A percentile compares a stretch with the other conserved stretches of the same genome.
These are phyloP conservation scores for Cryptus viduatorius DNA, from an alignment of 2,888 invertebrate species.

Conservation along the genomic window DNA sequence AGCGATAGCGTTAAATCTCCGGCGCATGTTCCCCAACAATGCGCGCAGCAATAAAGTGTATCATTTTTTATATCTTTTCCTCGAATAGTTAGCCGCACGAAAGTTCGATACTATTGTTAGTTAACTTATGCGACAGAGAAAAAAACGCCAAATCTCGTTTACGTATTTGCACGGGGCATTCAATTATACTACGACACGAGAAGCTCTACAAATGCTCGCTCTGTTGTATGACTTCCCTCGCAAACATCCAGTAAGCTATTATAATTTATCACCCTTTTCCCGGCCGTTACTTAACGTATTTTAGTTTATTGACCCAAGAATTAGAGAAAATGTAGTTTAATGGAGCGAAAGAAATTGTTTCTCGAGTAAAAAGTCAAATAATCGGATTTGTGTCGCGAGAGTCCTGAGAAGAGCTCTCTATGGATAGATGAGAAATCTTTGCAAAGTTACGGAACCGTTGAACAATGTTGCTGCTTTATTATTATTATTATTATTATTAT, in stretches of 20 bases:
- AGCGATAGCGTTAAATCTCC: background rate
- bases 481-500: background rate
- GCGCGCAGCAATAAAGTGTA: background rate
- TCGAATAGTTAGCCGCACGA: background rate
- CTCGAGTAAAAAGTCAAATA: background rate
- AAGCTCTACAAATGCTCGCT: conserved; percentile 80
- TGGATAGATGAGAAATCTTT: background rate
- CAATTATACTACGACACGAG: conserved; percentile 67
- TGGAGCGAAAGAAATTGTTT: background rate
- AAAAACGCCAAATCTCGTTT: conserved; percentile 2
- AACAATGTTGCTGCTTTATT: background rate
- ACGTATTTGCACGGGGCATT: conserved; percentile 60
- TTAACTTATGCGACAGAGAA: background rate
- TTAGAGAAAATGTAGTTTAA: background rate
- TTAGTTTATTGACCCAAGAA: conserved; percentile 24
- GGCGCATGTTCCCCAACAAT: background rate
- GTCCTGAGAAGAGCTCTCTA: too few species aligned
- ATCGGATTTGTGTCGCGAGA: background rate
- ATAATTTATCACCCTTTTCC: conserved; percentile 37
- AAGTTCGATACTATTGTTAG: background rate
- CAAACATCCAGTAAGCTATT: conserved; percentile 46
- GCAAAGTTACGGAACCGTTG: background rate
- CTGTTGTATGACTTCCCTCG: conserved; percentile 79
- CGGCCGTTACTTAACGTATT: conserved; percentile 21
- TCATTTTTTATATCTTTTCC: background rate